Percentiles rank a stretch among this genome's conserved stretches.
phyloP scores from a whole-genome alignment of 2,888 invertebrate species.

The Agrotis exclamationis region DNA sequence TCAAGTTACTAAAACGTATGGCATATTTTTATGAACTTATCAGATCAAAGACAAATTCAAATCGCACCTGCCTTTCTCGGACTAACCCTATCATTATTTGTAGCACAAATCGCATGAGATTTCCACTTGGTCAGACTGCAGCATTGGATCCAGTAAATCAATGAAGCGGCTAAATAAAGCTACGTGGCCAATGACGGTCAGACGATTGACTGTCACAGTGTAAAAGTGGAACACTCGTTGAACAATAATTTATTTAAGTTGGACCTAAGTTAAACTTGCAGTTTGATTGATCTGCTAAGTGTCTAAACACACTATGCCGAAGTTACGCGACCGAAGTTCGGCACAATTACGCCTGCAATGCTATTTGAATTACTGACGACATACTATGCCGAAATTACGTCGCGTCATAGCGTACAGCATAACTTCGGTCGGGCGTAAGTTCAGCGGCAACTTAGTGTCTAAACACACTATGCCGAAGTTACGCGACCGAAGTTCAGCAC shows the following conservation, averaged over 20 bases:
- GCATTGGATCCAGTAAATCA: conserved; percentile 38
- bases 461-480: no score
- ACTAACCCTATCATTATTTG: not conserved
- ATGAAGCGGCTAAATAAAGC: conserved; percentile 38
- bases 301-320: no score
- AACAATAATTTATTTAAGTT: conserved; percentile 38
- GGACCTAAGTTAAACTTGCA: not conserved
- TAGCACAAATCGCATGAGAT: not conserved
- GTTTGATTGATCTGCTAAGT: not conserved
- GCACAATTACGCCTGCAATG: no score
- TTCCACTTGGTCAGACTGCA: conserved; percentile 29
- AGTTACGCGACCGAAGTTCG: no score
- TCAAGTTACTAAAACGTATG: not conserved
- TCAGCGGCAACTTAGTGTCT: no score
- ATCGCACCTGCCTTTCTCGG: not conserved
- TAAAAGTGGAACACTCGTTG: conserved; percentile 35
- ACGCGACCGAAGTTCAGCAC: no score
- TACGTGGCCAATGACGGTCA: conserved; percentile 2
- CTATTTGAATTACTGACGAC: no score
- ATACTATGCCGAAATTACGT: no score
- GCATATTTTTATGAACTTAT: no score
- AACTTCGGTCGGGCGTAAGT: no score
- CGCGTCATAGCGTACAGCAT: no score
- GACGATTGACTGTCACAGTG: conserved; percentile 26
- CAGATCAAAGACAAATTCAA: not conserved